Conservation (phyloP, 2,113 vertebrate genomes). For the Tenebrosternarchus preto region DNA sequence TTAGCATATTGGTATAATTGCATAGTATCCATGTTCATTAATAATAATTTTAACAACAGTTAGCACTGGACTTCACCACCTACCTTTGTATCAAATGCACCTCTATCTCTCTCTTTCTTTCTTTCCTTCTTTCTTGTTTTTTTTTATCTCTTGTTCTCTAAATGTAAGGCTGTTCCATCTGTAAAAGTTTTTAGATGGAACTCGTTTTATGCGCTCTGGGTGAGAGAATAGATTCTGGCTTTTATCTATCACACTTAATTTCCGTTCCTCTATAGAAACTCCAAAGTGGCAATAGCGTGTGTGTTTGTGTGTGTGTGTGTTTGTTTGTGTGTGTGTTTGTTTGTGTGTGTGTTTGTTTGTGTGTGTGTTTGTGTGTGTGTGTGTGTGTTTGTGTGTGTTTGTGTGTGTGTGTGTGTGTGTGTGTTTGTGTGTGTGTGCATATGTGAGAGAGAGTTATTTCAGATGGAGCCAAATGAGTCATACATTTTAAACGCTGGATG, state of each 20-base stretch:
- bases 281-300: neutral
- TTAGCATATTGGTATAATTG: neutral
- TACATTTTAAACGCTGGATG: conserved; percentile 32
- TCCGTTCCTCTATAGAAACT: conserved; percentile 12
- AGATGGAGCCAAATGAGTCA: conserved; percentile 45
- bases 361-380: neutral
- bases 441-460: conserved; percentile 30
- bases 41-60: conserved; percentile 5
- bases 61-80: neutral
- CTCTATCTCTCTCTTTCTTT: neutral
- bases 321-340: neutral
- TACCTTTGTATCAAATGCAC: neutral
- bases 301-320: neutral
- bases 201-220: neutral
- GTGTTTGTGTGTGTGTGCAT: neutral
- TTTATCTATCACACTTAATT: neutral
- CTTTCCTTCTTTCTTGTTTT: neutral
- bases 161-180: neutral
- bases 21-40: neutral
- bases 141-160: neutral
- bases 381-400: neutral
- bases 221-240: conserved; percentile 19
- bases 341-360: neutral
- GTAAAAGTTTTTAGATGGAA: neutral
- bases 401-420: conserved; percentile 23